Base-by-base conservation (phyloP, 2,797 vertebrate genomes). In the Megalops cyprinoides region DNA sequence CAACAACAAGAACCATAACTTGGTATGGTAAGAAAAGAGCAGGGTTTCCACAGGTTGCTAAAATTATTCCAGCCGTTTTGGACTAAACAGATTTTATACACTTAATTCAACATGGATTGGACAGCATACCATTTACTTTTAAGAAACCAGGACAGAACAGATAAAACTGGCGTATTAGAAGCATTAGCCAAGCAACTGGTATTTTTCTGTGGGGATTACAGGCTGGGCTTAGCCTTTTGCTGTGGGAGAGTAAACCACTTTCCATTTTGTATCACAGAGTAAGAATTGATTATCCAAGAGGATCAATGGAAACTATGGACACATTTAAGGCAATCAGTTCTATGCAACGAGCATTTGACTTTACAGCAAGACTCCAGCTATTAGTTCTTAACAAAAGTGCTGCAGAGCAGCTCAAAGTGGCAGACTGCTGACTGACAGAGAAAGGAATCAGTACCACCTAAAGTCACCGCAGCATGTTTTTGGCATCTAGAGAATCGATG, bases 1-100 rank as follows among this genome's bases (percentile, higher is more conserved):
- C 51, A 53, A 58, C 5, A 58, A 58, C 56, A 53, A 58, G n/a
- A 74, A 46, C 55, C 49, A 46, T 39, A 53, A 79, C 48, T 25
- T 23, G 56, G n/a, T n/a, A n/a, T 60, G 55, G 53, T 25, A 77
- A n/a, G n/a, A 39, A n/a, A 42, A 42, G 12, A 60, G 39, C 76
- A 12, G 53, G 48, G 44, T 60, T 20, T 67, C 42, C 46, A 23
- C 15, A 67, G 58, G 56, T 20, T 28, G 8, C 42, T 37, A 39
- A 34, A 67, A 67, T 39, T 5, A 37, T 18, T 39, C n/a, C 9
- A 34, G 31, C 34, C 28, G 23, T 23, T 39, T 69, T 37, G 42
- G 37, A 69, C 42, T 15, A 39, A 18, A 69, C 15, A 20, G 20
- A 39, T 20, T 37, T 39, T 69, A 15, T n/a, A n/a, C n/a, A n/a